These are phyloP conservation scores for Apostichopus parvimensis DNA, from an alignment of 35 echinoderm and acorn worm genomes.

Conservation along the genomic window DNA sequence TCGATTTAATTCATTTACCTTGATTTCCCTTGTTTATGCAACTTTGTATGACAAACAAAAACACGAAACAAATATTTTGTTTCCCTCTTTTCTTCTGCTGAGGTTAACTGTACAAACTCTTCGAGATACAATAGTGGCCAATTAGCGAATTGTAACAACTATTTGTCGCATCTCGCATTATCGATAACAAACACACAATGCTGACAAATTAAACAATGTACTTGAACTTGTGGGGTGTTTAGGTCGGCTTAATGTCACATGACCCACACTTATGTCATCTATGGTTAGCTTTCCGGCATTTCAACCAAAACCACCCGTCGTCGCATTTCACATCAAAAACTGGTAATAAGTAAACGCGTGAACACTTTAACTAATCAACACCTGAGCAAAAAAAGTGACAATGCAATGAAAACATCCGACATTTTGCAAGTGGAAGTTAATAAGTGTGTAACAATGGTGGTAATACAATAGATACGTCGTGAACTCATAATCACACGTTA, in stretches of 20 bases:
- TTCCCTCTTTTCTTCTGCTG: neutral
- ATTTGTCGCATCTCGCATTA: neutral
- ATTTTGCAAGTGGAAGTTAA: conserved; percentile 30
- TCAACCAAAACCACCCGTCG: neutral
- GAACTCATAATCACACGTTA: neutral
- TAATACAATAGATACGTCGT: conserved; percentile 5
- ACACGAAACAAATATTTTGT: neutral
- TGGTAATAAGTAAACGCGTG: neutral
- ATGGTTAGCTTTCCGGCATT: neutral
- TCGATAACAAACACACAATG: neutral
- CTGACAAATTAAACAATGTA: neutral
- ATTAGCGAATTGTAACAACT: neutral
- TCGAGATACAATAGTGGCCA: neutral
- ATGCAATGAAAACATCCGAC: conserved; percentile 31
- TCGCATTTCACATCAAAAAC: neutral
- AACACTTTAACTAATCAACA: neutral
- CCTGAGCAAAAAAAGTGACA: conserved; percentile 1
- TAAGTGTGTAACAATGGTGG: conserved; percentile 16
- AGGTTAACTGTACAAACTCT: neutral
- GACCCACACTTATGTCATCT: neutral
- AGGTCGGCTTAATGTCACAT: neutral
- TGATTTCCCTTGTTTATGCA: no score
- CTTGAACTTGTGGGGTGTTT: neutral
- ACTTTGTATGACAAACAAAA: neutral
- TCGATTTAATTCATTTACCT: neutral